Base-by-base conservation (phyloP, 2,888 invertebrate species). In the Aphodius granarius region DNA sequence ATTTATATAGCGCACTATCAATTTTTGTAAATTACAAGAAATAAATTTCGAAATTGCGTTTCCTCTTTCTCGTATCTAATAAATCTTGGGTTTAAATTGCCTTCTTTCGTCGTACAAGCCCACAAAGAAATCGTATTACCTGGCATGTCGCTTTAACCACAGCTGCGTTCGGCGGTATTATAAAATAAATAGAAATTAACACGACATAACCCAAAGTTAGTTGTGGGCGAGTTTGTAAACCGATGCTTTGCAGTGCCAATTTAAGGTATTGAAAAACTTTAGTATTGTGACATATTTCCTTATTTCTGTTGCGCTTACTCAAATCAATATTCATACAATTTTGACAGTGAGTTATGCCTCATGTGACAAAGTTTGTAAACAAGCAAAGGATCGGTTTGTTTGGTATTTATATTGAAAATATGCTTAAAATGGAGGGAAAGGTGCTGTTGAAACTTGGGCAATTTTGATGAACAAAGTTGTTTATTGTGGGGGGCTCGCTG, bases 1-100 rank as follows among this genome's bases (percentile, higher is more conserved):
- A 22, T n/a, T 22, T 20, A 22, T 22, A 68, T 20, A 22, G 68
- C 68, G 68, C 68, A 68, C 68, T 68, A 68, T 68, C 68, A 68
- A 68, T 68, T 68, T 68, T 68, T 68, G 68, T 68, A 68, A 68
- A 21, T 68, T 68, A 68, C 68, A 68, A 68, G 68, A 68, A 68
- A 68, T 68, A 68, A 68, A 68, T 68, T 68, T 22, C 68, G 68
- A 68, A 68, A 68, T 68, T 68, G 68, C 68, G 20, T 18, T 6
- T n/a, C 13, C 21, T 21, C 21, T 21, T 9, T 22, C 21, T 20
- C 68, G 68, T 68, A 68, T 43, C 43, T 43, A 43, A 43, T 43
- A 43, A 43, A 43, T 43, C 43, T 43, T 0, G 6, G 43, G 43
- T 43, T 43, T 3, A 43, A 43, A 43, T 43, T 43, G 43, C 43